These are phyloP conservation scores for Fissipunctia ypsillon DNA, from an alignment of 2,888 invertebrate genomes.

Conservation along the genomic window DNA sequence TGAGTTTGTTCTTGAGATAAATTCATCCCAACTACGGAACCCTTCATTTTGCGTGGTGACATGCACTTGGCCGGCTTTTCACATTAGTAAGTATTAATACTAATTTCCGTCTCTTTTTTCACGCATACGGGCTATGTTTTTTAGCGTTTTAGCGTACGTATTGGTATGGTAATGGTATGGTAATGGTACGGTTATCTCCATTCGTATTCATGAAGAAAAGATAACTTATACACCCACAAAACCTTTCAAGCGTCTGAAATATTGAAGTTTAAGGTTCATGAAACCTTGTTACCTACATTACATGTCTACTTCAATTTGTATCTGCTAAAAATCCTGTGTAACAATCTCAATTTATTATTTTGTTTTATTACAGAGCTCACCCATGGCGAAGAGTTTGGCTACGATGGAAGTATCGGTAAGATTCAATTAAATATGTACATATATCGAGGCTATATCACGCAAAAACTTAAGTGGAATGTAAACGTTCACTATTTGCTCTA, in stretches of 20 bases:
- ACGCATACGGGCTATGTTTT: neutral
- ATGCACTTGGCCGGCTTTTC: no score
- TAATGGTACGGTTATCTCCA: neutral
- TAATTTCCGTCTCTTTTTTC: constrained; percentile 3
- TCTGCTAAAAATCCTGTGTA: neutral
- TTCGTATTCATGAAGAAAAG: constrained; percentile 5
- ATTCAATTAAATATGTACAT: constrained; percentile 18
- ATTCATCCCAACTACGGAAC: no score
- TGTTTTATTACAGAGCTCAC: constrained; percentile 78
- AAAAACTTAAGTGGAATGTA: constrained; percentile 22
- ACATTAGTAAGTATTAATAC: neutral
- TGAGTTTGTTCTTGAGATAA: no score
- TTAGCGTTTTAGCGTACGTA: constrained; percentile 1
- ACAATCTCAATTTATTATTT: constrained; percentile 22
- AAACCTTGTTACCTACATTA: constrained; percentile 2
- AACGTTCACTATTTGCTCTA: constrained; percentile 39
- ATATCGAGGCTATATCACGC: constrained; percentile 40
- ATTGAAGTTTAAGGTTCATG: constrained; percentile 2
- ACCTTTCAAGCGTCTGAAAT: neutral
- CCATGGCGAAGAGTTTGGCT: constrained; percentile 90
- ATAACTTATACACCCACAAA: neutral
- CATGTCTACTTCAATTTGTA: constrained; percentile 18
- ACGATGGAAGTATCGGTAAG: constrained; percentile 90
- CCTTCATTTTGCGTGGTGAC: no score
- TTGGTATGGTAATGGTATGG: neutral